Conservation (phyloP, 2,797 vertebrate genomes). For the Glossophaga mutica region DNA sequence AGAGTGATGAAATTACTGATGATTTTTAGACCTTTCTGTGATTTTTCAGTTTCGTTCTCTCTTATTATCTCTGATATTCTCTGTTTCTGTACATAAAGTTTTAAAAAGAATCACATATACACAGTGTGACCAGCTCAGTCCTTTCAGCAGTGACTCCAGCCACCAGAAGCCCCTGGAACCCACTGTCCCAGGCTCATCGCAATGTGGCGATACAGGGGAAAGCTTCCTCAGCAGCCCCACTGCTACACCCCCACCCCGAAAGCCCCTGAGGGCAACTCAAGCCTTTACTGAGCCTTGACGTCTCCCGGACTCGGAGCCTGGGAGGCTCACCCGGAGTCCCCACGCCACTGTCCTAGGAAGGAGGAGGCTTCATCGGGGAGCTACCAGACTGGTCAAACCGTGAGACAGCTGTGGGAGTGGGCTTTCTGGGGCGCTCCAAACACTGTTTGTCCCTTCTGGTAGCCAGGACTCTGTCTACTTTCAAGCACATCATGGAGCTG, state of each 20-base stretch:
- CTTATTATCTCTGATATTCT: background rate
- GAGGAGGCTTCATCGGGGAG: background rate
- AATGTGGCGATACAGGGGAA: background rate
- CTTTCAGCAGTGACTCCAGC: background rate
- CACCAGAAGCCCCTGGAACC: background rate
- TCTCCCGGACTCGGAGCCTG: background rate
- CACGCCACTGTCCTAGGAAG: rapidly evolving
- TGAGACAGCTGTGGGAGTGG: background rate
- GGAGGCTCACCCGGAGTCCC: background rate
- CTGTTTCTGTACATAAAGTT: background rate
- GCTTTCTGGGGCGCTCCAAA: background rate
- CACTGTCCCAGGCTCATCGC: background rate
- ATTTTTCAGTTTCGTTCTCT: background rate
- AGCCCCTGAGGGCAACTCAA: background rate
- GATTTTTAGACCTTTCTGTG: background rate
- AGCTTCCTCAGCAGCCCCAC: background rate
- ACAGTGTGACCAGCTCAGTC: background rate
- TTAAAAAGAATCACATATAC: background rate
- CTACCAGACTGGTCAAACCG: background rate
- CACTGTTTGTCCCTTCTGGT: too few relatives aligned
- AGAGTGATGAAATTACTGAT: background rate
- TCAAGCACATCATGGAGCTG: background rate
- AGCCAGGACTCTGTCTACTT: background rate
- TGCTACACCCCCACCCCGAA: background rate
- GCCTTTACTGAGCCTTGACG: background rate